phyloP scores from a whole-genome alignment of 2,797 vertebrate species.

The Pseudocheirus occidentalis region DNA sequence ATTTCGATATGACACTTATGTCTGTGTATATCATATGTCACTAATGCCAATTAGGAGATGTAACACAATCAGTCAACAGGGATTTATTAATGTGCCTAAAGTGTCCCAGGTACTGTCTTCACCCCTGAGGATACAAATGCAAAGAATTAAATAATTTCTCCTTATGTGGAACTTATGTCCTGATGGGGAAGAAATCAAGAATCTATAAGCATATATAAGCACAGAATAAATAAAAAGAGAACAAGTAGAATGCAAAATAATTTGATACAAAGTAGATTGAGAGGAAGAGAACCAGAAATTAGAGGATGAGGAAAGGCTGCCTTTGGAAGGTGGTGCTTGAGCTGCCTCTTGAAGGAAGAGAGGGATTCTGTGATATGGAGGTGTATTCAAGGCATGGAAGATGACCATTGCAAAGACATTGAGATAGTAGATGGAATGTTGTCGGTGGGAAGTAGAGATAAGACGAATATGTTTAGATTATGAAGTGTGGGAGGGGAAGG shows the following conservation, averaged over 20 bases:
- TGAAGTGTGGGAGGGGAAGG: not conserved
- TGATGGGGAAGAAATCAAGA: not conserved
- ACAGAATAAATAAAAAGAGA: not conserved
- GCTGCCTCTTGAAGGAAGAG: not conserved
- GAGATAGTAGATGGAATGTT: not conserved
- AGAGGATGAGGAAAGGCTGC: not conserved
- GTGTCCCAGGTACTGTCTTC: not conserved
- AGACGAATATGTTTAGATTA: not conserved
- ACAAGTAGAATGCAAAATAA: not conserved
- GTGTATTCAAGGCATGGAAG: not conserved
- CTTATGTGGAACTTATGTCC: not conserved
- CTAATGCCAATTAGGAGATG: not conserved
- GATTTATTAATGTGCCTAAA: not conserved
- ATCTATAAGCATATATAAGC: not conserved
- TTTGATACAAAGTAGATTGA: not conserved
- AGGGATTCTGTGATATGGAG: not conserved
- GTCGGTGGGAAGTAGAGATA: not conserved
- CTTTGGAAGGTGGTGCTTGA: not conserved
- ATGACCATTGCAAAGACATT: not conserved
- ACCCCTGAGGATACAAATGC: not conserved
- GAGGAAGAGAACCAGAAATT: not conserved
- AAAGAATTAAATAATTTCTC: not conserved
- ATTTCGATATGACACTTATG: not conserved
- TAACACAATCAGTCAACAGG: not conserved
- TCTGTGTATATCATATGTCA: not conserved